Evolutionary conservation across 35 echinoderm and acorn worm genomes (phyloP), one percentile per base, ranked within the genome.

Genomic region (Apostichopus californicus): DNA sequence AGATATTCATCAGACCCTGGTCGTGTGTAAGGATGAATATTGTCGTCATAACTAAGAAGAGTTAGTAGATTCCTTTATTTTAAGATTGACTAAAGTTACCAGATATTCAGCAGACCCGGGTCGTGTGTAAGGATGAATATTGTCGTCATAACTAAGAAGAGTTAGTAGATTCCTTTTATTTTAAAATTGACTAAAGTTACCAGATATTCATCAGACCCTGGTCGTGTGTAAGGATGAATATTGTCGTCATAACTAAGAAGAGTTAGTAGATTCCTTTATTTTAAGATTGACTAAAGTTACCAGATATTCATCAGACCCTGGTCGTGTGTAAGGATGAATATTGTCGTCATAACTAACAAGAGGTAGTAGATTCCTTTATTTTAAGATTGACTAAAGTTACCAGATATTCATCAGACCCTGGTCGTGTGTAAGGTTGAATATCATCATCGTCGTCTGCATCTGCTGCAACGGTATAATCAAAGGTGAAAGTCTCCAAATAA

Each of bases 401-500:
- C 64, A 68, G 18, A 18, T 68, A 68, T 18, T 68, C 64, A 14
- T 68, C 11, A 68, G 64, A 68, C 64, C 8, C 11, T 14, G 64
- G 64, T 68, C 2, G 18, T 14, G 64, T 68, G 64, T 68, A 68
- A 9, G 64, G 64, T 17, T 14, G 15, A 6, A 83, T 83, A 13
- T 83, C 80, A 55, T 83, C 80, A 11, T 13, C 34, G 55, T 83
- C 80, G 55, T 55, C 80, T 14, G 80, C 52, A 55, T 83, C 52
- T 14, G 80, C 17, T 14, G 5, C 55, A 13, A 8, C 2, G 46
- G 80, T 55, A 53, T 55, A 55, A 55, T 46, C 46, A 0, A 83
- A 1, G 12, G 52, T 34, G 9, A 83, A 83, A 34, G 13, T 53
- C 25, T 20, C 17, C 80, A 83, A 34, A 14, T 54, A 83, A 10